Evolutionary conservation across 1,140 invertebrate genomes (phyloP), one percentile per base, ranked within the genome.

Genomic region (Drosophila eugracilis): DNA sequence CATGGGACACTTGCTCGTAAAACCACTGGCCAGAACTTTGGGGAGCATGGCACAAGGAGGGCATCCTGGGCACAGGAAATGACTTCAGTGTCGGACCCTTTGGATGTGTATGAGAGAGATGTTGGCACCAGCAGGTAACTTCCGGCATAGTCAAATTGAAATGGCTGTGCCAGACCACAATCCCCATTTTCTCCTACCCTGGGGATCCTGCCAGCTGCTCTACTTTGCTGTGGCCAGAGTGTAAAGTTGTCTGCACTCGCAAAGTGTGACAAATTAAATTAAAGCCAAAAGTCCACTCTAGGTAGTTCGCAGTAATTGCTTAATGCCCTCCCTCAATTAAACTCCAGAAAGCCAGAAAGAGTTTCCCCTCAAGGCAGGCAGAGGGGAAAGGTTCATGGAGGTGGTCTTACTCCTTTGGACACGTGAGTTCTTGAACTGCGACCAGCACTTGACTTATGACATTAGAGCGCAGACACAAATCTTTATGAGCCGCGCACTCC

Each of bases 261-360:
- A 90, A 90, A 90, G 88, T 90, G 88, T 90, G 89, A 90, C 88
- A 90, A 90, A 90, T 90, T 90, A 86, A 90, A 90, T 90, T 90
- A 90, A 84, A 88, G 88, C 73, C 79, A 86, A 90, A 86, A 83
- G 86, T 74, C 75, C 73, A 60, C 42, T 42, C 57, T 42, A 50
- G 58, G 53, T 72, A 63, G 69, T 72, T 63, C 17, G 65, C 79
- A 42, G 84, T 90, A 90, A 90, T 90, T 90, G 86, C 63, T 90
- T 90, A 90, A 90, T 90, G 72, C 86, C 71, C 78, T 69, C 67
- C 59, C 63, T 59, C 80, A 83, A 83, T 88, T 88, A 72, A 47
- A 41, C 34, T 41, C 19, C 39, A 30, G 49, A 59, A 42, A 22
- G 45, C 19, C 39, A 30, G 49, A 59, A 42, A 22, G 45, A 67